A percentile compares a stretch with the other conserved stretches of the same genome.
phyloP scores from a whole-genome alignment of 2,113 vertebrate genomes.

The Passer montanus region DNA sequence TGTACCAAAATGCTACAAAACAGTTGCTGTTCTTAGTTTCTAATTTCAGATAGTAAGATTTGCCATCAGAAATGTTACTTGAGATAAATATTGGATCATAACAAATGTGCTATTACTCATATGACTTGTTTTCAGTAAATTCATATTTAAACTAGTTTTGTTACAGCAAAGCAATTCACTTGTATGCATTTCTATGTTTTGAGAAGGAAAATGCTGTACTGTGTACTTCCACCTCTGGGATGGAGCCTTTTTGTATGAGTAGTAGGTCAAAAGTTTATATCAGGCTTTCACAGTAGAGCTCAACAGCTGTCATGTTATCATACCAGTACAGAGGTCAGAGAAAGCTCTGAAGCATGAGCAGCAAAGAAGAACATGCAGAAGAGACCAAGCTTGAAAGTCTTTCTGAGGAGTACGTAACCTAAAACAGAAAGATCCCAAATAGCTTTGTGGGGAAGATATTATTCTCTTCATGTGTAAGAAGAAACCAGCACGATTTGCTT shows the following conservation, averaged over 20 bases:
- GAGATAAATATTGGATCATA: neutral
- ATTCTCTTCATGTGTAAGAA: neutral
- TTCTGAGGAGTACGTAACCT: neutral
- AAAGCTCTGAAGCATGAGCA: neutral
- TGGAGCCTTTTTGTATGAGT: neutral
- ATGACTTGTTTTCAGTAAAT: neutral
- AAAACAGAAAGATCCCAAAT: neutral
- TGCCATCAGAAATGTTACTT: neutral
- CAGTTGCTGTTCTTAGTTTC: neutral
- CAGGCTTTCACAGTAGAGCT: neutral
- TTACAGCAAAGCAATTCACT: neutral
- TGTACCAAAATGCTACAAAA: neutral
- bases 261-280: neutral
- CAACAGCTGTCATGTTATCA: neutral
- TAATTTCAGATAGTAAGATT: neutral
- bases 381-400: neutral
- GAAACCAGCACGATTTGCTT: neutral
- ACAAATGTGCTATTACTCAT: neutral
- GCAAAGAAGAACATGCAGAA: neutral
- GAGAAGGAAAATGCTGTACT: neutral
- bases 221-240: neutral
- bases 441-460: neutral
- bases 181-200: neutral
- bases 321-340: neutral
- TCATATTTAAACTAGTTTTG: neutral